Conservation (phyloP, 2,113 vertebrate genomes). For the Erythrolamprus reginae region DNA sequence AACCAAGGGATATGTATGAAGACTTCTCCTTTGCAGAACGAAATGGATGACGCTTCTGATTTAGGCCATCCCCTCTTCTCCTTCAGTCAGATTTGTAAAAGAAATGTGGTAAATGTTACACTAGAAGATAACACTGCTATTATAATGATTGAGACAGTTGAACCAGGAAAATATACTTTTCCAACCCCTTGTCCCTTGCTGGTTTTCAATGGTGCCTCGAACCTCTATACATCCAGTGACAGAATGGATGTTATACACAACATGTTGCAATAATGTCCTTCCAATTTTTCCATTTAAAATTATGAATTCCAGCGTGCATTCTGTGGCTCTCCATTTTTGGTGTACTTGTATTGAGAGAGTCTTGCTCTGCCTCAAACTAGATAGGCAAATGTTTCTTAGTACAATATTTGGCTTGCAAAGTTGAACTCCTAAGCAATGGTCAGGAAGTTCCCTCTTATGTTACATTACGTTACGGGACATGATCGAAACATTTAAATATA, state of each 20-base stretch:
- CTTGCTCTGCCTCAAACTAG: neutral
- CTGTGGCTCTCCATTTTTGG: neutral
- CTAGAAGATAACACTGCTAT: neutral
- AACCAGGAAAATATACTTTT: neutral
- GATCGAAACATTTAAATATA: too few relatives aligned
- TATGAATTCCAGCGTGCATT: neutral
- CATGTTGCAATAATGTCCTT: neutral
- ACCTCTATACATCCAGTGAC: neutral
- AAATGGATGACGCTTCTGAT: neutral
- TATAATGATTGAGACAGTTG: neutral
- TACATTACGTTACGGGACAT: too few relatives aligned
- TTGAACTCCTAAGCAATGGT: neutral
- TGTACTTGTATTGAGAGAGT: neutral
- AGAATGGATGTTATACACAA: neutral
- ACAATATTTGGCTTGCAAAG: neutral
- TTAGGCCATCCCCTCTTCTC: neutral
- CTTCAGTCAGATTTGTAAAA: neutral
- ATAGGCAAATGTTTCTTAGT: neutral
- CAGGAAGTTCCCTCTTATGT: too few relatives aligned
- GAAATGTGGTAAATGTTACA: neutral
- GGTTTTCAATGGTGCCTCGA: neutral
- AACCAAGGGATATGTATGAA: neutral
- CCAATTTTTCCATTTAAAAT: neutral
- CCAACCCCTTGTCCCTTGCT: neutral
- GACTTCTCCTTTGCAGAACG: neutral